These are phyloP conservation scores for Leptura quadrifasciata DNA, from an alignment of 2,888 invertebrate genomes.

Conservation along the genomic window DNA sequence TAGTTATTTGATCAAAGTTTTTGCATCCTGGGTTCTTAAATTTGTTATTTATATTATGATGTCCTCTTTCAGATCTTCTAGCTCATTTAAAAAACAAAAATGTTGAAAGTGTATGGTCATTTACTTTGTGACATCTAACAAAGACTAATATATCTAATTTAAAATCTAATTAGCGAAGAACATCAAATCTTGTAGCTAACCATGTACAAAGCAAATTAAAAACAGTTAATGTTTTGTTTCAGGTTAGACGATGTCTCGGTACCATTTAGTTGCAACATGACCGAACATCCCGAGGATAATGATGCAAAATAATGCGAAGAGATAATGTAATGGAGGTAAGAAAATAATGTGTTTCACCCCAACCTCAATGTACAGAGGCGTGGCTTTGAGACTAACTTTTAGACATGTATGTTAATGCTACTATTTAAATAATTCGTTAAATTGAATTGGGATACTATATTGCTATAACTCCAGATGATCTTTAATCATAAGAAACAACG, in stretches of 20 bases:
- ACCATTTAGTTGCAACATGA: slow-evolving; percentile 57
- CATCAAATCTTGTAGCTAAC: neutral
- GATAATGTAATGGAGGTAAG: slow-evolving; percentile 68
- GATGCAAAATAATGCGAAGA: slow-evolving; percentile 65
- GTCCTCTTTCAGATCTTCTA: no score
- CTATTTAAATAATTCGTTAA: no score
- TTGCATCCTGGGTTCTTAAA: no score
- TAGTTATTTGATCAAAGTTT: no score
- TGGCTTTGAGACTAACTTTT: neutral
- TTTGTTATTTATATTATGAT: no score
- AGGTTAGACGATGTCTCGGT: slow-evolving; percentile 41
- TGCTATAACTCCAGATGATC: no score
- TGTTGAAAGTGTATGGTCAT: neutral
- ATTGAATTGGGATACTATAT: no score
- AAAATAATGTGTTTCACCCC: slow-evolving; percentile 47
- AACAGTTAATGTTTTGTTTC: slow-evolving; percentile 38
- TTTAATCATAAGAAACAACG: no score
- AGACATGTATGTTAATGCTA: no score
- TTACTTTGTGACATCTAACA: neutral
- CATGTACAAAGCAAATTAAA: slow-evolving; percentile 7
- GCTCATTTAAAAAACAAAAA: neutral
- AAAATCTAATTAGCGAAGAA: neutral
- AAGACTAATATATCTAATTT: slow-evolving; percentile 1
- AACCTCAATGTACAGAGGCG: neutral
- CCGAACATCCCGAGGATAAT: slow-evolving; percentile 61